A percentile compares a stretch with the other conserved stretches of the same genome.
These are phyloP conservation scores for Poecilobothrus nobilitatus DNA, from an alignment of 2,888 invertebrate species.

Conservation along the genomic window DNA sequence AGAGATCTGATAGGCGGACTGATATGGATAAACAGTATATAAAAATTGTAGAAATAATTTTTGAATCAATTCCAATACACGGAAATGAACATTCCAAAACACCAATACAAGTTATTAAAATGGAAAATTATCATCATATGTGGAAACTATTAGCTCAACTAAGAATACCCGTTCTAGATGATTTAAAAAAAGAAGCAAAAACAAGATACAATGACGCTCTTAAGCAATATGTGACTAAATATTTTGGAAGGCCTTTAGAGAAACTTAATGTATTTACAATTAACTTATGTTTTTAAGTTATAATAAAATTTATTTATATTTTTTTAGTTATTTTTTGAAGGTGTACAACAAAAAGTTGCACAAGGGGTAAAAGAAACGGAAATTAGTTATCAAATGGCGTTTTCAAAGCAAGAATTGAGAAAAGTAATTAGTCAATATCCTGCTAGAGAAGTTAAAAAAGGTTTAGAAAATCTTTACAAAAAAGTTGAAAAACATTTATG, in stretches of 20 bases:
- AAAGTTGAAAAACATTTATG: slow-evolving; percentile 97
- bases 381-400: slow-evolving; percentile 95
- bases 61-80: slow-evolving; percentile 70
- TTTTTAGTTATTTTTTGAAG: slow-evolving; percentile 87
- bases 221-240: slow-evolving; percentile 83
- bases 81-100: slow-evolving; percentile 82
- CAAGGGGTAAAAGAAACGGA: slow-evolving; percentile 94
- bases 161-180: slow-evolving; percentile 82
- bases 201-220: slow-evolving; percentile 82
- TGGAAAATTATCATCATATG: slow-evolving; percentile 95
- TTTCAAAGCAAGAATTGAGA: slow-evolving; percentile 91
- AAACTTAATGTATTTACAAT: slow-evolving; percentile 67
- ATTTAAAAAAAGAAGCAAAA: slow-evolving; percentile 81
- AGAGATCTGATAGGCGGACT: slow-evolving; percentile 73
- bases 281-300: background rate
- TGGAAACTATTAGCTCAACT: slow-evolving; percentile 77
- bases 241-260: slow-evolving; percentile 88
- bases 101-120: slow-evolving; percentile 83
- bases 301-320: slow-evolving; percentile 7
- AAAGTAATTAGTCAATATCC: slow-evolving; percentile 94
- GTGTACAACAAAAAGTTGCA: slow-evolving; percentile 85
- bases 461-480: slow-evolving; percentile 83
- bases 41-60: slow-evolving; percentile 70
- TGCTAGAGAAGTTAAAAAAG: slow-evolving; percentile 83
- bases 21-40: slow-evolving; percentile 90